phyloP scores from a whole-genome alignment of 1,140 invertebrate genomes.

The Coboldia fuscipes region DNA sequence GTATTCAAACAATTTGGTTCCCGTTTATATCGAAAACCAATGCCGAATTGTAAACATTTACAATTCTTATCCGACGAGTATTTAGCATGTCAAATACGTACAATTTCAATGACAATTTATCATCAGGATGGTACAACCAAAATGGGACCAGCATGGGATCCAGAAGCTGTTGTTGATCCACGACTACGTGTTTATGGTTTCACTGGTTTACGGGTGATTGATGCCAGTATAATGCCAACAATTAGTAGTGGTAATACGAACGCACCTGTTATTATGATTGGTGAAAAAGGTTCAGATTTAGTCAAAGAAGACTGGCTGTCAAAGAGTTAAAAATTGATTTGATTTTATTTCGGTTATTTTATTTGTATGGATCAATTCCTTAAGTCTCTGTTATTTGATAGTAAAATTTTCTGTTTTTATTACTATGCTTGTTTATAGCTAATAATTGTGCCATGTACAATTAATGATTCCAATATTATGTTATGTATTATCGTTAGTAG shows the following conservation, averaged over 20 bases:
- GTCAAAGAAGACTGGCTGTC: slow-evolving; percentile 50
- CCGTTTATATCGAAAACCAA: slow-evolving; percentile 42
- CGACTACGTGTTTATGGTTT: slow-evolving; percentile 55
- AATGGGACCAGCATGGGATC: slow-evolving; percentile 60
- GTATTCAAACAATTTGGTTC: slow-evolving; percentile 65
- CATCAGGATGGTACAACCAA: slow-evolving; percentile 60
- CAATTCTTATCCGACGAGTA: slow-evolving; percentile 56
- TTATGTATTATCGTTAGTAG: too few species aligned
- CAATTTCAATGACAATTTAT: slow-evolving; percentile 72
- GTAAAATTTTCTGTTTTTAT: too few species aligned
- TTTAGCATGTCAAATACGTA: slow-evolving; percentile 65
- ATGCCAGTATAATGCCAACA: slow-evolving; percentile 76
- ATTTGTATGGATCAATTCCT: neutral
- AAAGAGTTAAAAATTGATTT: slow-evolving; percentile 4
- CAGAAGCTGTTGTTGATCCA: slow-evolving; percentile 60
- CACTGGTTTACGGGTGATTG: slow-evolving; percentile 55
- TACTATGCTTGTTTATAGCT: too few species aligned
- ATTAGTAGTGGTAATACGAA: slow-evolving; percentile 67
- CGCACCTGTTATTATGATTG: slow-evolving; percentile 71
- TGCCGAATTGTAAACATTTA: slow-evolving; percentile 56
- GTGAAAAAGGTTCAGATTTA: slow-evolving; percentile 62
- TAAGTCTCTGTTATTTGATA: slow-evolving; percentile 1
- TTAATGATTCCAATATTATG: too few species aligned
- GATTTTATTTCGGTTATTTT: neutral
- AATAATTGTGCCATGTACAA: too few species aligned